Evolutionary conservation across 2,888 invertebrate genomes (phyloP), one percentile per base, ranked within the genome.

Genomic region (Amblyteles armatorius): DNA sequence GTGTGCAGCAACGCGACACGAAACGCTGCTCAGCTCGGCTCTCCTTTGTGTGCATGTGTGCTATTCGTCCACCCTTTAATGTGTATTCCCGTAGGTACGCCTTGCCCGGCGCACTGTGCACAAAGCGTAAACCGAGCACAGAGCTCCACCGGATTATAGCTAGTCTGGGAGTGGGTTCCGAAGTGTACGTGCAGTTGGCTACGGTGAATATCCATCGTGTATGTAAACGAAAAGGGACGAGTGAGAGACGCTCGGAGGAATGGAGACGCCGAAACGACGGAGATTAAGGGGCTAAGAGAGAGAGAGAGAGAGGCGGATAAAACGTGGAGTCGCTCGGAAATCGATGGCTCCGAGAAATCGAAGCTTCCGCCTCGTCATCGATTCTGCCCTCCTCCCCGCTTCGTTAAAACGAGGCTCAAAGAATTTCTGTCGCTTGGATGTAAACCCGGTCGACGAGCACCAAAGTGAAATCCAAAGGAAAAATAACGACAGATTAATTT

Each of bases 1-100:
- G 68, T 79, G 73, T 83, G 79, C 79, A 74, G 16, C 79, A 79
- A 74, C 40, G 71, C 60, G 83, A 79, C 68, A 69, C 83, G 69
- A 83, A 83, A 82, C 68, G 71, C 71, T 55, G 72, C 68, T 83
- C 57, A 50, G 67, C 67, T 82, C 67, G 48, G 67, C 67, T 22
- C 26, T 19, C 48, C 52, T 36, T 13, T 76, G 13, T 57, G 16
- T 78, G 9, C 40, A 11, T 44, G 33, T 44, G n/a, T 4, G 22
- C 16, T 63, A n/a, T 63, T 16, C 33, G 63, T 6, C 33, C n/a
- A 29, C 29, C 63, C 63, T 63, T 63, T 33, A 63, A 29, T 63
- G 63, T 16, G n/a, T 29, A 63, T 63, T 63, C 77, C 22, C 52
- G 50, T 19, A 52, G 48, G 33, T 67, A 69, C 77, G 55, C 36